phyloP scores from a whole-genome alignment of 2,113 vertebrate genomes.

The Neogobius melanostomus region DNA sequence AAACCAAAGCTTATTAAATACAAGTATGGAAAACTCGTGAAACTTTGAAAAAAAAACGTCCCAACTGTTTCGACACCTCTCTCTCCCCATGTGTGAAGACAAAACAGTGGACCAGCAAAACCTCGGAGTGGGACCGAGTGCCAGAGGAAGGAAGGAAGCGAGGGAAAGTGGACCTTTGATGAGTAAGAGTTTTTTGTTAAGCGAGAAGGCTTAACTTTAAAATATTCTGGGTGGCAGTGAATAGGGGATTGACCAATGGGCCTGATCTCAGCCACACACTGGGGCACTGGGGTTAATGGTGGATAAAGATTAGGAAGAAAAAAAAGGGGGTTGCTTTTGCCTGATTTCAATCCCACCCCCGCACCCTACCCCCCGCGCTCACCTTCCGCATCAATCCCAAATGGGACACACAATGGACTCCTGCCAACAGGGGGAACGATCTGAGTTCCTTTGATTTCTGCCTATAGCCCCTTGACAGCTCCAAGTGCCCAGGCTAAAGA shows the following conservation, averaged over 20 bases:
- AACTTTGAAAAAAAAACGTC: conserved; percentile 58
- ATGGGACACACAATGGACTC: conserved; percentile 72
- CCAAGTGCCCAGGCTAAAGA: conserved; percentile 75
- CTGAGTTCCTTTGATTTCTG: conserved; percentile 75
- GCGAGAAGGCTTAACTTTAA: conserved; percentile 79
- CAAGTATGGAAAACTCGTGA: conserved; percentile 64
- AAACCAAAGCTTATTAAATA: conserved; percentile 63
- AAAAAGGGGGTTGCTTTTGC: conserved; percentile 48
- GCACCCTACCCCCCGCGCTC: conserved; percentile 48
- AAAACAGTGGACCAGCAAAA: conserved; percentile 63
- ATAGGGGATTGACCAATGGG: conserved; percentile 82
- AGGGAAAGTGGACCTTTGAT: conserved; percentile 75
- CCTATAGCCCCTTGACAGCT: conserved; percentile 58
- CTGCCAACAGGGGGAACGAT: conserved; percentile 71
- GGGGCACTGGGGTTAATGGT: conserved; percentile 79
- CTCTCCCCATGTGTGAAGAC: conserved; percentile 47
- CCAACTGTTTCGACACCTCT: conserved; percentile 21
- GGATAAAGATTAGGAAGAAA: conserved; percentile 78
- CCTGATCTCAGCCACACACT: conserved; percentile 79
- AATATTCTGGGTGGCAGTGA: conserved; percentile 78
- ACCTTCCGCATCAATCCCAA: conserved; percentile 73
- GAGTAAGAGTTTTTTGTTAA: conserved; percentile 77
- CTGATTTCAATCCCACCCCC: conserved; percentile 68
- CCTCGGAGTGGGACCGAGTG: conserved; percentile 45
- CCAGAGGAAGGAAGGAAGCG: conserved; percentile 39